A percentile compares a stretch with the other conserved stretches of the same genome.
phyloP scores from a whole-genome alignment of 2,797 vertebrate species.

The Erethizon dorsatum region DNA sequence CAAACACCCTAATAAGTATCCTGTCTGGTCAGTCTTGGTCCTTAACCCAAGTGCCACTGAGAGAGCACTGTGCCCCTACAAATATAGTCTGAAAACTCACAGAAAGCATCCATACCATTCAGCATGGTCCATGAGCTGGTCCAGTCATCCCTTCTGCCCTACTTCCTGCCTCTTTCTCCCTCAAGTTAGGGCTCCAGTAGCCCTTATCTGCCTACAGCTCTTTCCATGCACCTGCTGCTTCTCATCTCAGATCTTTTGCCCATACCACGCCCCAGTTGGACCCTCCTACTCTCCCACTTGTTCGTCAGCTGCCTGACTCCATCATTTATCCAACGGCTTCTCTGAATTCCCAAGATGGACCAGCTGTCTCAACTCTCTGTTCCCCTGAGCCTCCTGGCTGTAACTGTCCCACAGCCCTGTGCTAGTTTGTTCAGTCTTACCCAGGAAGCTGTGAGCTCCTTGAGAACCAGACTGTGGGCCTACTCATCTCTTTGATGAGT shows the following conservation, averaged over 20 bases:
- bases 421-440: not conserved
- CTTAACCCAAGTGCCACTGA: not conserved
- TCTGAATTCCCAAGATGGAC: not conserved
- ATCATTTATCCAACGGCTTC: not conserved
- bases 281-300: not conserved
- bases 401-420: accelerated
- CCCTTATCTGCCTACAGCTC: not conserved
- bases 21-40: not conserved
- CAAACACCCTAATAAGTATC: not conserved
- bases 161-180: not conserved
- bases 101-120: not conserved
- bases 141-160: not conserved
- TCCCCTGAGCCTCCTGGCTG: not conserved
- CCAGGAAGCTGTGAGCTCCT: not conserved
- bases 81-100: not conserved
- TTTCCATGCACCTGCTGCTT: not conserved
- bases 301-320: not conserved
- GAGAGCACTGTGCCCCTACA: not conserved
- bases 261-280: no score
- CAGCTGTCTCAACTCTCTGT: not conserved
- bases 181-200: not conserved
- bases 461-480: not conserved
- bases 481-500: not conserved
- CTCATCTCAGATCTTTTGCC: not conserved
- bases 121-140: not conserved